Conservation (phyloP, 92 coral and sea anemone species). For the Phenganax stokvisi region DNA sequence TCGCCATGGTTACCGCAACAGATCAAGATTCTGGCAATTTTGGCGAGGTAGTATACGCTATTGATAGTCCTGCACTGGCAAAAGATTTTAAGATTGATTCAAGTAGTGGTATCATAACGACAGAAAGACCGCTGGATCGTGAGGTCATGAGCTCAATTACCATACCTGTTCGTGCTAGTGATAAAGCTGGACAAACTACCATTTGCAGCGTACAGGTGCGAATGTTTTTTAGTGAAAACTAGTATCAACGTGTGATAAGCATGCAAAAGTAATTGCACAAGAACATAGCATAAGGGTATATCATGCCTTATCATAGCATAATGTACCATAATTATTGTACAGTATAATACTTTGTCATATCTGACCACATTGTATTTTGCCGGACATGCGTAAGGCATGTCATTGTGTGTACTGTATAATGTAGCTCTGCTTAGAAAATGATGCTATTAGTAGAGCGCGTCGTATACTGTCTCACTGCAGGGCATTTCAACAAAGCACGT, state of each 20-base stretch:
- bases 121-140: constrained; percentile 78
- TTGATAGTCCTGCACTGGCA: constrained; percentile 73
- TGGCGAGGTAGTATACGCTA: constrained; percentile 70
- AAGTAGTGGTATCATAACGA: constrained; percentile 86
- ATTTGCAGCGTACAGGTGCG: constrained; percentile 89
- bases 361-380: too few species aligned
- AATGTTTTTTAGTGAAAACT: neutral
- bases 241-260: too few species aligned
- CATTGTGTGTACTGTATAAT: too few species aligned
- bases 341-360: too few species aligned
- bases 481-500: too few species aligned
- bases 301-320: too few species aligned
- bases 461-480: neutral
- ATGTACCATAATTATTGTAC: too few species aligned
- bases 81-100: constrained; percentile 77
- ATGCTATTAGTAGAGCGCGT: neutral
- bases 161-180: constrained; percentile 82
- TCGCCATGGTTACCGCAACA: constrained; percentile 93
- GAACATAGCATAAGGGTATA: too few species aligned
- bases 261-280: too few species aligned
- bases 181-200: constrained; percentile 85
- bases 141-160: constrained; percentile 61
- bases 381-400: too few species aligned
- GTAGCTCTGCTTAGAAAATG: too few species aligned
- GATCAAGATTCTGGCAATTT: constrained; percentile 82